Evolutionary conservation across 2,113 vertebrate species (phyloP), one percentile per base, ranked within the genome.

Genomic region (Trematomus loennbergii): DNA sequence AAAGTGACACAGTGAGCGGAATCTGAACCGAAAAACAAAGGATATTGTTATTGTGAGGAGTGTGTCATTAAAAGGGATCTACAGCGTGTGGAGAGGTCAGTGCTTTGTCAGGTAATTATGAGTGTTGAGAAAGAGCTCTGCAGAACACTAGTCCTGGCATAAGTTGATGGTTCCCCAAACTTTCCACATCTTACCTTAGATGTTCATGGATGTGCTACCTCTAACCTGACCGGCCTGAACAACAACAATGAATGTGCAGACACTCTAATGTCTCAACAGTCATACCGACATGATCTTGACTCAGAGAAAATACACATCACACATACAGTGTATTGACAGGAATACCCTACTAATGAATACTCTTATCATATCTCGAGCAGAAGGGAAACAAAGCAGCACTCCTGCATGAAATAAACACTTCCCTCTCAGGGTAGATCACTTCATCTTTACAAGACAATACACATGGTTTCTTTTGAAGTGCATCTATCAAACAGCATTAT

Each of bases 1-100:
- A 45, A 67, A 66, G 36, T 54, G 55, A 77, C 74, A 72, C 57
- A 10, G 9, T 18, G 59, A 63, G 20, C 40, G 36, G 9, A 70
- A 25, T 50, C 22, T 72, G 65, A 36, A 55, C 40, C 55, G 64
- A 61, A 55, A 68, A 66, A 75, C 60, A 68, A 54, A 68, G 79
- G 52, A 69, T 46, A 9, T 11, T 12, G 53, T 63, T 36, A 48
- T 33, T 13, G 55, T 20, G 18, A 75, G 72, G 68, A 22, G 58
- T 20, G 7, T 55, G 53, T 71, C n/a, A 67, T 70, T 25, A 45
- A 46, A 68, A 78, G 12, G 57, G 40, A 52, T 61, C 71, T 16
- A 48, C 64, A 36, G 20, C 22, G 9, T 46, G 63, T 72, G 73
- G 22, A 2, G 4, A 54, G 50, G 67, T 33, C 12, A 61, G 61